Conservation (phyloP, 2,113 vertebrate genomes). For the Dasypus novemcinctus region DNA sequence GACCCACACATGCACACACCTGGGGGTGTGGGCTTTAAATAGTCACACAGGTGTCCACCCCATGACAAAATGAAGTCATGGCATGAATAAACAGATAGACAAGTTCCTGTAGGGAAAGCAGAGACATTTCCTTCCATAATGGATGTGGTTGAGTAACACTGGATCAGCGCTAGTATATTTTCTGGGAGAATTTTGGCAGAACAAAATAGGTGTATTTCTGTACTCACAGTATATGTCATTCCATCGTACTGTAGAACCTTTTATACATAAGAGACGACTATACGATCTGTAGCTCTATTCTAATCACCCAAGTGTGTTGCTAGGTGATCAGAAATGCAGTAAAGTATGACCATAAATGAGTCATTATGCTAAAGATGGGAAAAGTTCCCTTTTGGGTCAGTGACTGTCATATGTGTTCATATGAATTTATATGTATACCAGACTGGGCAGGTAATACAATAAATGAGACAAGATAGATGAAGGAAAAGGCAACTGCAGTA, state of each 20-base stretch:
- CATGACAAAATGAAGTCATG: slow-evolving; percentile 50
- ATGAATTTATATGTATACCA: background rate
- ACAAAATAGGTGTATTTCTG: background rate
- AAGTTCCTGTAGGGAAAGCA: background rate
- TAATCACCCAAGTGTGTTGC: background rate
- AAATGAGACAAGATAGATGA: background rate
- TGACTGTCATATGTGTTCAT: background rate
- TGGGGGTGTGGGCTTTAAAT: slow-evolving; percentile 52
- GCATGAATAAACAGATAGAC: background rate
- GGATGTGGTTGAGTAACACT: background rate
- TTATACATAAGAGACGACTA: background rate
- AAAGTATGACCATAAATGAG: background rate
- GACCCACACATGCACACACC: background rate
- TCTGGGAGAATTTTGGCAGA: background rate
- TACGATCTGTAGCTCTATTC: background rate
- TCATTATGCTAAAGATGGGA: background rate
- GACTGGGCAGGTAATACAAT: background rate
- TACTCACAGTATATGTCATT: background rate
- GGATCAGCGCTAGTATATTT: background rate
- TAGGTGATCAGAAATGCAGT: background rate
- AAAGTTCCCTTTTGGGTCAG: background rate
- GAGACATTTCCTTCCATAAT: background rate
- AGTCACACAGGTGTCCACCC: slow-evolving; percentile 61
- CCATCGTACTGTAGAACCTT: background rate
- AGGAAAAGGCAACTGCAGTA: background rate